phyloP scores from a whole-genome alignment of 1,140 invertebrate species.

The Aphelenchoides fujianensis region DNA sequence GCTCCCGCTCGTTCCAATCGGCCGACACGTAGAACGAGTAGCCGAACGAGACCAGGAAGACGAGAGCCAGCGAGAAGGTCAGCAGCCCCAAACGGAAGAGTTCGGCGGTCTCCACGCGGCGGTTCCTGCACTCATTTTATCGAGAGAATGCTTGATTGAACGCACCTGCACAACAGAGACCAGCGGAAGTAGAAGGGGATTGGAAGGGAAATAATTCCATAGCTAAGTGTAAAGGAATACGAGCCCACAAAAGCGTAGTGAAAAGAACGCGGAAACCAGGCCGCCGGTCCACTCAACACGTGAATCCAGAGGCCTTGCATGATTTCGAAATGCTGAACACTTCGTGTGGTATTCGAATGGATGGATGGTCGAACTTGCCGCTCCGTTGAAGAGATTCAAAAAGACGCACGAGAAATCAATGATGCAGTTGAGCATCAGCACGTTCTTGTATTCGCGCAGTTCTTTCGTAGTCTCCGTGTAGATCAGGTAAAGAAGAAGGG shows the following conservation, averaged over 20 bases:
- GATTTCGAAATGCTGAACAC: constrained; percentile 7
- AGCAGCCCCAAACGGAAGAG: background rate
- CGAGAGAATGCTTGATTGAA: background rate
- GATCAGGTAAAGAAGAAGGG: background rate
- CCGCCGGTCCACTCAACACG: constrained; percentile 2
- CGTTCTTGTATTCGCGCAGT: constrained; percentile 2
- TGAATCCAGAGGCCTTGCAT: constrained; percentile 7
- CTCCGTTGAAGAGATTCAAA: constrained; percentile 1
- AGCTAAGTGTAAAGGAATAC: background rate
- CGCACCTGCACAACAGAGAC: background rate
- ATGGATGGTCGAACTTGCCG: background rate
- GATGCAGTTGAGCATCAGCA: background rate
- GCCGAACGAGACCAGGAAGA: background rate
- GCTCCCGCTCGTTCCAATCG: background rate
- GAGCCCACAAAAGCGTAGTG: background rate
- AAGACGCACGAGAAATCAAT: background rate
- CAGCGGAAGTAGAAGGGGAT: background rate
- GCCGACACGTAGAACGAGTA: background rate
- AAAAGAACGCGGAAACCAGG: background rate
- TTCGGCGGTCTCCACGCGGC: background rate
- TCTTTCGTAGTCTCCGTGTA: background rate
- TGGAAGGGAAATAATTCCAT: background rate
- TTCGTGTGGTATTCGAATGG: background rate
- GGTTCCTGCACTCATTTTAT: background rate
- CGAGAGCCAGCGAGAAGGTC: background rate